Evolutionary conservation across 2,888 invertebrate species (phyloP).

Genomic region (Tinea semifulvella): DNA sequence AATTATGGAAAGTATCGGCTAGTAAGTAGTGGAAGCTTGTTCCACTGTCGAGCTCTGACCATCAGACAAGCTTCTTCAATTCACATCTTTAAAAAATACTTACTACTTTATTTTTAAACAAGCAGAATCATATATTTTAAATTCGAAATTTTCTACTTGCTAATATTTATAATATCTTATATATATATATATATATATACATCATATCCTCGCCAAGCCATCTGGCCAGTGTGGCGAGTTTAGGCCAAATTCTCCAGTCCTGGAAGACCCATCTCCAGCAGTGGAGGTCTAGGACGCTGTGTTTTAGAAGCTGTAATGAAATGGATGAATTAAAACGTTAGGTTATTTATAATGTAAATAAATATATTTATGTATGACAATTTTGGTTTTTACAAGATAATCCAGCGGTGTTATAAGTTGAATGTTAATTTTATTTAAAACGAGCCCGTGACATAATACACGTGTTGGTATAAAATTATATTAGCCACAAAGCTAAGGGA

Average conservation of each 20-base stretch:
- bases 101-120: no score
- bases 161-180: neutral
- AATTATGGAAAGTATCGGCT: neutral
- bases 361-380: neutral
- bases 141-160: neutral
- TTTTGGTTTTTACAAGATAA: conserved; percentile 5
- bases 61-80: no score
- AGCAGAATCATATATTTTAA: neutral
- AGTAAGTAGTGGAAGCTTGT: neutral
- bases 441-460: neutral
- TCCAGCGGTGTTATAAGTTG: neutral
- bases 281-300: no score
- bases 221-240: no score
- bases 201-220: no score
- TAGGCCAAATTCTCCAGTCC: no score
- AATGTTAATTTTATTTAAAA: conserved; percentile 10
- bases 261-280: no score
- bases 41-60: no score
- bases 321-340: neutral
- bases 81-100: no score
- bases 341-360: neutral
- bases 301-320: no score
- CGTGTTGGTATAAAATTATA: conserved; percentile 3
- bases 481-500: conserved; percentile 6
- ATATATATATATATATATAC: neutral